Evolutionary conservation across 2,797 vertebrate genomes (phyloP).

Genomic region (Anguilla obscura): DNA sequence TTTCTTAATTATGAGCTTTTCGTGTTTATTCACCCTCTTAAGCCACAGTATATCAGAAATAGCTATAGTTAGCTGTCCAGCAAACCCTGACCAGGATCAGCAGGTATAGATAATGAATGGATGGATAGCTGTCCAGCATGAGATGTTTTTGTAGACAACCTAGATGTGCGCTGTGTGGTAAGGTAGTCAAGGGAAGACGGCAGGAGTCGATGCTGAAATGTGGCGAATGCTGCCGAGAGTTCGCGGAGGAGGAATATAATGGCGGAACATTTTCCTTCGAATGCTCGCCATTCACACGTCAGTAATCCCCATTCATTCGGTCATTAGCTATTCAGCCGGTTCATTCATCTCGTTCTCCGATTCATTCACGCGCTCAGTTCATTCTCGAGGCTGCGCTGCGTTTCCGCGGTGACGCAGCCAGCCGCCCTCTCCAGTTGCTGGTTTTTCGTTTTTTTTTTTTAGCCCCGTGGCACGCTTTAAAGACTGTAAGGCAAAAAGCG

Average conservation of each 20-base stretch:
- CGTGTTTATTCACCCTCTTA: no score
- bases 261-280: not conserved
- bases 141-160: no score
- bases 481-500: not conserved
- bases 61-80: no score
- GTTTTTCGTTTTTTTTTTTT: not conserved
- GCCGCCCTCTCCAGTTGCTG: not conserved
- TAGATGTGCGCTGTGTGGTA: no score
- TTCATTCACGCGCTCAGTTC: not conserved
- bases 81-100: no score
- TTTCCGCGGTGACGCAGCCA: not conserved
- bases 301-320: not conserved
- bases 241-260: not conserved
- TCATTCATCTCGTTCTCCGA: not conserved
- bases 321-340: not conserved
- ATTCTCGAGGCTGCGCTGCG: not conserved
- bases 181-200: not conserved
- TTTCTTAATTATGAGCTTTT: no score
- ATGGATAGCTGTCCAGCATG: no score
- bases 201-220: not conserved
- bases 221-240: not conserved
- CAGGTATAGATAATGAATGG: no score
- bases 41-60: no score
- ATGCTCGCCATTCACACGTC: not conserved
- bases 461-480: not conserved